Conservation (phyloP, 2,113 vertebrate species). For the Callipepla californica region DNA sequence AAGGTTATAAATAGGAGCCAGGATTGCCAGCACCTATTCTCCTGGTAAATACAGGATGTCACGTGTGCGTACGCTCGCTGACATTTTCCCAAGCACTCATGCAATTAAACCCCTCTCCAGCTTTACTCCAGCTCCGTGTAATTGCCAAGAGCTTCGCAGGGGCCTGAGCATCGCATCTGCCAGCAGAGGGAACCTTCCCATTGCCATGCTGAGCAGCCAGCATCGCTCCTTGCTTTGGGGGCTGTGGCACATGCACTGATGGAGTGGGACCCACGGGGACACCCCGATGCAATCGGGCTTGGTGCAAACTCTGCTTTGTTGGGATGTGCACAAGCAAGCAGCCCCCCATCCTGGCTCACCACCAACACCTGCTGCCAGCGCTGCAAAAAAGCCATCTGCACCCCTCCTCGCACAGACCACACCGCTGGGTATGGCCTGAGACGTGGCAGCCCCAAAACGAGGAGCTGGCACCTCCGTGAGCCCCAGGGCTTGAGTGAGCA, state of each 20-base stretch:
- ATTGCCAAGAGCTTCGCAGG: background rate
- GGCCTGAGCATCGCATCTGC: constrained; percentile 6
- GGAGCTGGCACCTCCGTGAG: background rate
- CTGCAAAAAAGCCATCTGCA: background rate
- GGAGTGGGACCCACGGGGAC: accelerated
- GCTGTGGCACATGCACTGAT: accelerated
- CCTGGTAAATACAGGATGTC: background rate
- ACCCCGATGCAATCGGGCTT: background rate
- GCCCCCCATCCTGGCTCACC: accelerated
- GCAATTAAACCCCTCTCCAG: constrained; percentile 23
- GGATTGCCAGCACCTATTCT: constrained; percentile 24
- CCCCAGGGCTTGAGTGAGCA: background rate
- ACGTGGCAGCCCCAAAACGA: accelerated
- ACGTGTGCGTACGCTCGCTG: background rate
- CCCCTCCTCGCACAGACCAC: background rate
- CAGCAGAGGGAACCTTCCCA: constrained; percentile 60
- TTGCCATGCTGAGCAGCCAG: background rate
- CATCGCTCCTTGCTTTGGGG: background rate
- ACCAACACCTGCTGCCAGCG: background rate
- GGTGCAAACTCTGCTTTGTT: background rate
- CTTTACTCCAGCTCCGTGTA: background rate
- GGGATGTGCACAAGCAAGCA: accelerated
- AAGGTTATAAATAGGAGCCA: background rate
- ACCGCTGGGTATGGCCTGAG: background rate
- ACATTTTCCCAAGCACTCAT: constrained; percentile 18